These are phyloP conservation scores for Chaetogeoica ovagalla DNA, from an alignment of 2,888 invertebrate genomes.

Conservation along the genomic window DNA sequence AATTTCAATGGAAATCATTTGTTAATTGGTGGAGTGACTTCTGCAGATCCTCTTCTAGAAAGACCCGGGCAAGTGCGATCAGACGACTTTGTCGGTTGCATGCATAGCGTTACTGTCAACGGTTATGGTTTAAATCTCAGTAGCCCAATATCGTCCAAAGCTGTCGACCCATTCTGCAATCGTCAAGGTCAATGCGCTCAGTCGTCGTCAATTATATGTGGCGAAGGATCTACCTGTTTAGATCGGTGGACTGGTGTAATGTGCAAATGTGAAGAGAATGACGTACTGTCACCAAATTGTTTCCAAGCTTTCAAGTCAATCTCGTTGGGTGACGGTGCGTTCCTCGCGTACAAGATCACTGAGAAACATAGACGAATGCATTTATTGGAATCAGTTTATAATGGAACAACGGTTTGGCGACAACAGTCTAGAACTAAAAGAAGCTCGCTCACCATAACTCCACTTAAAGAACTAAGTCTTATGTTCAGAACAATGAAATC, in stretches of 20 bases:
- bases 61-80: slow-evolving; percentile 87
- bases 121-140: slow-evolving; percentile 81
- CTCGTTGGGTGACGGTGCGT: slow-evolving; percentile 76
- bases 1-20: slow-evolving; percentile 89
- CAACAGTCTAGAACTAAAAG: slow-evolving; percentile 53
- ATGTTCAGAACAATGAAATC: slow-evolving; percentile 78
- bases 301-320: slow-evolving; percentile 76
- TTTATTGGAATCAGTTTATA: slow-evolving; percentile 76
- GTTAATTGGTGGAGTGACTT: slow-evolving; percentile 80
- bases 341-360: slow-evolving; percentile 75
- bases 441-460: slow-evolving; percentile 58
- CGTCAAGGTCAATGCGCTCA: slow-evolving; percentile 61
- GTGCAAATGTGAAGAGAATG: slow-evolving; percentile 63
- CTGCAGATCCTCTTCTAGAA: slow-evolving; percentile 84
- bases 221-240: slow-evolving; percentile 72
- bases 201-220: slow-evolving; percentile 61
- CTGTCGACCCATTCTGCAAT: slow-evolving; percentile 76
- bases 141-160: slow-evolving; percentile 72
- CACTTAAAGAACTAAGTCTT: slow-evolving; percentile 75
- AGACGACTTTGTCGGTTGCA: slow-evolving; percentile 91
- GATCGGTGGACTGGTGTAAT: slow-evolving; percentile 81
- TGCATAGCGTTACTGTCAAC: slow-evolving; percentile 87
- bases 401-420: slow-evolving; percentile 73
- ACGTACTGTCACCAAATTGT: slow-evolving; percentile 78
- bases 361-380: slow-evolving; percentile 87